phyloP scores from a whole-genome alignment of 1,140 invertebrate genomes.

The Frieseomelitta varia region DNA sequence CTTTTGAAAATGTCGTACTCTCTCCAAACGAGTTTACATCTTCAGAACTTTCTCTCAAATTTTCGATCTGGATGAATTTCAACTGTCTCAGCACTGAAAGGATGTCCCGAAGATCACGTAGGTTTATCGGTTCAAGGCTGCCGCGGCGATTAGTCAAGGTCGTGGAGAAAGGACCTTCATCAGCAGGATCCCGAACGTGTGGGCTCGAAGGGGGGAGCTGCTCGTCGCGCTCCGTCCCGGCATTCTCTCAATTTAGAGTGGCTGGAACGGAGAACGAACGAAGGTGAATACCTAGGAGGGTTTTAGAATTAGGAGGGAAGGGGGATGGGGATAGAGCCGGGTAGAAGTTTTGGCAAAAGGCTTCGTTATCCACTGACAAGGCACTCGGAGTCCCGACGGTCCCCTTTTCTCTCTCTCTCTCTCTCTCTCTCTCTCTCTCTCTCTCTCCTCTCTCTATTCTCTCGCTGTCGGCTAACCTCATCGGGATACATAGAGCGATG shows the following conservation, averaged over 20 bases:
- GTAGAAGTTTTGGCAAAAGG: slow-evolving; percentile 53
- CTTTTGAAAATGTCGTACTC: neutral
- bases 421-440: neutral
- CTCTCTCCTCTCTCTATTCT: neutral
- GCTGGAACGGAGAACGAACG: slow-evolving; percentile 17
- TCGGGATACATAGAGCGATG: slow-evolving; percentile 39
- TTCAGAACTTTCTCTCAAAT: too few species aligned
- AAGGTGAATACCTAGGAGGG: slow-evolving; percentile 37
- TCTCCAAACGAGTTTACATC: neutral
- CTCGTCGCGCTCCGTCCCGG: slow-evolving; percentile 6
- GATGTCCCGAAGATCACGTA: neutral
- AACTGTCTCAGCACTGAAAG: too few species aligned
- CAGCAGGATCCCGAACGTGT: slow-evolving; percentile 24
- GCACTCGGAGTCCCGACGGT: slow-evolving; percentile 27
- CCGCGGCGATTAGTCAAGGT: slow-evolving; percentile 24
- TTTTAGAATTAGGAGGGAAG: neutral
- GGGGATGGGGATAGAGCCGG: neutral
- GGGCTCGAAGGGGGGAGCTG: neutral
- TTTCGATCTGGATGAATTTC: too few species aligned
- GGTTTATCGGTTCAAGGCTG: neutral
- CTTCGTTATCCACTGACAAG: slow-evolving; percentile 64
- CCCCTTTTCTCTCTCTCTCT: neutral
- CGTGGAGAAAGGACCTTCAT: slow-evolving; percentile 16
- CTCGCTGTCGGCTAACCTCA: slow-evolving; percentile 15
- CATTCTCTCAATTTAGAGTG: slow-evolving; percentile 35